Evolutionary conservation across 2,888 invertebrate genomes (phyloP).

Genomic region (Temnothorax unifasciatus): DNA sequence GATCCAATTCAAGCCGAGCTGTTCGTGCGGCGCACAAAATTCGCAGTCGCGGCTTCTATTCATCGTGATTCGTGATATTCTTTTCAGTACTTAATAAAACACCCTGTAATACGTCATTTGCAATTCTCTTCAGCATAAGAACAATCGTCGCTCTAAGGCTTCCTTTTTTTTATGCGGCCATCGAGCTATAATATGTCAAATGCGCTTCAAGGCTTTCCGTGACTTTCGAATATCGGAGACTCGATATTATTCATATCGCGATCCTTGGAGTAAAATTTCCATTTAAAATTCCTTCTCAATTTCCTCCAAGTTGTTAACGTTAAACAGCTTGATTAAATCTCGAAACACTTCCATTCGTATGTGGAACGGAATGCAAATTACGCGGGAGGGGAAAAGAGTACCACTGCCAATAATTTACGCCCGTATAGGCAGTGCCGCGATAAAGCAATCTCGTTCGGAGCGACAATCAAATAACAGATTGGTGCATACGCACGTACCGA

Average conservation of each 20-base stretch:
- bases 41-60: not conserved
- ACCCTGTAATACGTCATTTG: not conserved
- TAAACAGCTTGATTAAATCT: not conserved
- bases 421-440: not conserved
- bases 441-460: slow-evolving; percentile 37
- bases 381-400: not conserved
- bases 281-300: not conserved
- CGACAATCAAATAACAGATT: slow-evolving; percentile 32
- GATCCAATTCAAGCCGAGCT: not conserved
- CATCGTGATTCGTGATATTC: slow-evolving; percentile 11
- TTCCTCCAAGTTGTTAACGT: not conserved
- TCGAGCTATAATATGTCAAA: slow-evolving; percentile 23
- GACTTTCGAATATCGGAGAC: not conserved
- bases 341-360: not conserved
- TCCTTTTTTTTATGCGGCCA: slow-evolving; percentile 21
- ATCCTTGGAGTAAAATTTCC: not conserved
- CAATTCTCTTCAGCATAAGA: slow-evolving; percentile 33
- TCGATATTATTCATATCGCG: not conserved
- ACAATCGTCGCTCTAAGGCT: slow-evolving; percentile 17
- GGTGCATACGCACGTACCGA: not conserved
- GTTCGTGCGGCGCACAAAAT: slow-evolving; percentile 11
- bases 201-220: slow-evolving; percentile 8
- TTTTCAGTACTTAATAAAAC: not conserved
- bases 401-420: not conserved
- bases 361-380: slow-evolving; percentile 19